Evolutionary conservation across 2,888 invertebrate species (phyloP), one percentile per base, ranked within the genome.

Genomic region (Cryptus viduatorius): DNA sequence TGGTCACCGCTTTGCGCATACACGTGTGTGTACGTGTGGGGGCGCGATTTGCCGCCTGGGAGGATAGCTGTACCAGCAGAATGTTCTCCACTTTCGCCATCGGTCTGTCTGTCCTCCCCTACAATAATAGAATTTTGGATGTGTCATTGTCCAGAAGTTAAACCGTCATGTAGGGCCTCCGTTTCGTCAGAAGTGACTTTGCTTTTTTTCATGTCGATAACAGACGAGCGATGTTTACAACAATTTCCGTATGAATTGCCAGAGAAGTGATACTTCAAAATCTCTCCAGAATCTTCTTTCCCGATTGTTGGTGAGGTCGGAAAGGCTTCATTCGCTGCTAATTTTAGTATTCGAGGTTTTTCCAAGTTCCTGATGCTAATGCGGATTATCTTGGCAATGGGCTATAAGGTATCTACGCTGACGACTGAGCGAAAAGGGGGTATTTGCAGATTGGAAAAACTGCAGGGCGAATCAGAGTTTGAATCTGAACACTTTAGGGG

Each of bases 31-130:
- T 4, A 64, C 37, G 31, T 37, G 4, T 37, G 12, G 1, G 8
- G 24, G 29, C n/a, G 24, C 19, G 46, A 48, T 46, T 29, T 46
- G 24, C 14, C 29, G 14, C 29, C 5, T 7, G 14, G 31, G 31
- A 61, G 29, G n/a, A 14, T 14, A 29, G 61, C 31, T 61, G 61
- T 61, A 61, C 31, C 61, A 61, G 61, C 61, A n/a, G 61, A 31
- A 61, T 61, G 31, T 31, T 31, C n/a, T 29, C 14, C 31, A 61
- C 61, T 5, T 7, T 29, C 14, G 14, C 19, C 56, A 29, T 31
- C 29, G 14, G 61, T 31, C 61, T 14, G 24, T 61, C 31, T 31
- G 5, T n/a, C 14, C 10, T 10, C n/a, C 3, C 31, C 14, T 61
- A 2, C 29, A 31, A 61, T 10, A 31, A 12, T n/a, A 5, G 29